Conservation (phyloP, 2,797 vertebrate species). For the Enteromius trimaculatus region DNA sequence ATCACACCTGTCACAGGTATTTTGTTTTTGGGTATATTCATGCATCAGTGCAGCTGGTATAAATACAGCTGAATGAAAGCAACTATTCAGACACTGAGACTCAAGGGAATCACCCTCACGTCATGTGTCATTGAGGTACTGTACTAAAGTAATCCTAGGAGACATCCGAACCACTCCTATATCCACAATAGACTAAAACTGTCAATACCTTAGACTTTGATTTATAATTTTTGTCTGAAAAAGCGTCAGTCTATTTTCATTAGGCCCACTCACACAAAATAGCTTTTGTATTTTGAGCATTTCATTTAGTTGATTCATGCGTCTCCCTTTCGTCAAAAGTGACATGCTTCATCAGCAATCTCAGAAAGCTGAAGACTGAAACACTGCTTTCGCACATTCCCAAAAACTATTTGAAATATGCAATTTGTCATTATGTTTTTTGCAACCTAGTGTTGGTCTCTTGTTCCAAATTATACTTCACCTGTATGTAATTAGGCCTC, state of each 20-base stretch:
- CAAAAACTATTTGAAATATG: constrained; percentile 2
- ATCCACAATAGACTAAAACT: constrained; percentile 28
- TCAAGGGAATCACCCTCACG: constrained; percentile 11
- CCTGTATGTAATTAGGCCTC: neutral
- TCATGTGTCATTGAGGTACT: neutral
- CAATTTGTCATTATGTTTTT: neutral
- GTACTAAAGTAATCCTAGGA: neutral
- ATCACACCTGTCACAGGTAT: neutral
- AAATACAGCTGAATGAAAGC: neutral
- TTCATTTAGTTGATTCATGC: neutral
- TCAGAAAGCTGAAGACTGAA: constrained; percentile 1
- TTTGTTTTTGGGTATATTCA: neutral
- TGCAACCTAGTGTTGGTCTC: neutral
- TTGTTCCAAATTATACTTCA: neutral
- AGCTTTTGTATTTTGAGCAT: neutral
- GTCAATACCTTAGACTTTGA: constrained; percentile 3
- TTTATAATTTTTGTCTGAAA: constrained; percentile 5
- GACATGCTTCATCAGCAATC: neutral
- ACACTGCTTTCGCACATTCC: neutral
- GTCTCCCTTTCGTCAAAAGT: constrained; percentile 6
- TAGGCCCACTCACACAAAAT: constrained; percentile 1
- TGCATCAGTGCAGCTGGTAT: neutral
- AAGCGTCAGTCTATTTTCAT: neutral
- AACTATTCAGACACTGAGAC: neutral
- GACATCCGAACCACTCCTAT: constrained; percentile 23